Evolutionary conservation across 2,797 vertebrate species (phyloP).

Genomic region (Neoniphon sammara): DNA sequence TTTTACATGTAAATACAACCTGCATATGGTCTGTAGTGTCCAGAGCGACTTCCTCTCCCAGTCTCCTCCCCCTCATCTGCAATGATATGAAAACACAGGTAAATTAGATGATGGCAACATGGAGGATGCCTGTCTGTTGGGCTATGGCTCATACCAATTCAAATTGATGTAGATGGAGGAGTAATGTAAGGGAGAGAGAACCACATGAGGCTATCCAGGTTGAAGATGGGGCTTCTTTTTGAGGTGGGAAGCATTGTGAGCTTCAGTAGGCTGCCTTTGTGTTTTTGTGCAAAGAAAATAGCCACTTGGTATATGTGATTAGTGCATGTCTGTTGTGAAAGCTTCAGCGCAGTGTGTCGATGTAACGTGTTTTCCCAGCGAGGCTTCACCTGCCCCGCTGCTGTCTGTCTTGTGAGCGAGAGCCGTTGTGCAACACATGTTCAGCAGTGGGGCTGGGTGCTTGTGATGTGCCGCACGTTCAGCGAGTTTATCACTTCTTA

Average conservation of each 20-base stretch:
- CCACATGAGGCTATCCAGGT: neutral
- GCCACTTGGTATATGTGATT: neutral
- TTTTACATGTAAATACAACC: neutral
- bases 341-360: neutral
- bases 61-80: neutral
- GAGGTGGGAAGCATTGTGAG: neutral
- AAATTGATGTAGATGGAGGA: slow-evolving; percentile 1
- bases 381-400: neutral
- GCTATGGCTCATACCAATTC: neutral
- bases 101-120: slow-evolving; percentile 17
- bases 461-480: slow-evolving; percentile 35
- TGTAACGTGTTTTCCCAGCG: neutral
- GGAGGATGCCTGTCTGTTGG: slow-evolving; percentile 32
- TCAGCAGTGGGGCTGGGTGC: neutral
- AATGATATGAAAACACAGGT: slow-evolving; percentile 14
- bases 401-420: neutral
- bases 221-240: slow-evolving; percentile 3
- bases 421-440: slow-evolving; percentile 27
- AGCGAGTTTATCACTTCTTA: slow-evolving; percentile 13
- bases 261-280: neutral
- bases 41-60: no score
- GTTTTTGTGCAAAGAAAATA: neutral
- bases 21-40: neutral
- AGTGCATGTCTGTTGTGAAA: neutral
- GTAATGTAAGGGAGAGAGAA: neutral